Evolutionary conservation across 2,113 vertebrate genomes (phyloP).

Genomic region (Ranitomeya imitator): DNA sequence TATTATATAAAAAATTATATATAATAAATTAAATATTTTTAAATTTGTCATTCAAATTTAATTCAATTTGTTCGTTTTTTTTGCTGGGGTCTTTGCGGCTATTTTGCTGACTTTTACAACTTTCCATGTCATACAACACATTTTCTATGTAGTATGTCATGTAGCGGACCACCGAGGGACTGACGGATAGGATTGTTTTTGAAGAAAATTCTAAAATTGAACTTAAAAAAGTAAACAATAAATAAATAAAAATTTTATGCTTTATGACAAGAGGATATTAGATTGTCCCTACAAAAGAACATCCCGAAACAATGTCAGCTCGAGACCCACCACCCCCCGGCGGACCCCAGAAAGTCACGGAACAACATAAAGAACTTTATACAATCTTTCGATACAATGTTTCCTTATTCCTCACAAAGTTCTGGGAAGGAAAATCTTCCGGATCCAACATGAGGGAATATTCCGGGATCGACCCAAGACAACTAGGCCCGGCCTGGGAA

Average conservation of each 20-base stretch:
- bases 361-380: not conserved
- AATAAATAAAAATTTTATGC: not conserved
- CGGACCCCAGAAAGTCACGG: not conserved
- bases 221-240: not conserved
- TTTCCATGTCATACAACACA: not conserved
- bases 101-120: not conserved
- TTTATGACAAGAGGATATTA: not conserved
- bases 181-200: not conserved
- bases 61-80: too few species aligned
- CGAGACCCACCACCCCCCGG: not conserved
- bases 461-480: not conserved
- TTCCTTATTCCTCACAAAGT: not conserved
- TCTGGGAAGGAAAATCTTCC: not conserved
- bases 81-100: too few species aligned
- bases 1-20: too few species aligned
- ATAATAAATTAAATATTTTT: too few species aligned
- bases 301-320: not conserved
- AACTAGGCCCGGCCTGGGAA: slow-evolving; percentile 7
- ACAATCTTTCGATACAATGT: not conserved
- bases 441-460: not conserved
- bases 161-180: not conserved
- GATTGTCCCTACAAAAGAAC: not conserved
- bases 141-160: not conserved
- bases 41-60: too few species aligned
- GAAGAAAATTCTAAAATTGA: not conserved